Conservation (phyloP, 2,113 vertebrate species). For the zebrafish (Danio rerio) region DNA sequence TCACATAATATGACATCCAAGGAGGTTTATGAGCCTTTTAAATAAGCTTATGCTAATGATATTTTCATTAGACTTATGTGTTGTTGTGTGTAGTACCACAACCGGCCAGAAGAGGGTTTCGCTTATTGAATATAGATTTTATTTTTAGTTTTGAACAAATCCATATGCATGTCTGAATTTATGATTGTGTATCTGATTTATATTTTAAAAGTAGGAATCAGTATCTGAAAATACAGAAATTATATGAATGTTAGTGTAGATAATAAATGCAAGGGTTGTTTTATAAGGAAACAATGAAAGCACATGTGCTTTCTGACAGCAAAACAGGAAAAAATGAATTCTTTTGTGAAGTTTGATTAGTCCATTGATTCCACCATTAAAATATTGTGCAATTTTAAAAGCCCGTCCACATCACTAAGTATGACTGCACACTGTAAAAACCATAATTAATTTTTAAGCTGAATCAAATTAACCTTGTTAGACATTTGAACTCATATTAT, state of each 20-base stretch:
- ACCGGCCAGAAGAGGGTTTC: conserved; percentile 10
- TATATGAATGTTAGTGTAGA: neutral
- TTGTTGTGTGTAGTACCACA: neutral
- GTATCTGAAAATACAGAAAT: conserved; percentile 8
- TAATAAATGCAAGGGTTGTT: neutral
- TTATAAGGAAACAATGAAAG: neutral
- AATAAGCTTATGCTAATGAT: neutral
- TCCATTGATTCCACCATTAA: neutral
- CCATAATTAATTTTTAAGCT: no score
- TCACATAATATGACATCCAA: neutral
- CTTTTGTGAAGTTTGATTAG: neutral
- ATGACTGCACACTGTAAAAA: no score
- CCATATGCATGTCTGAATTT: conserved; percentile 30
- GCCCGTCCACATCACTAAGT: neutral
- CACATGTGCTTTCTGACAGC: neutral
- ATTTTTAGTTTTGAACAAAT: neutral
- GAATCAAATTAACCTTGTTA: no score
- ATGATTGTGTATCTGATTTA: neutral
- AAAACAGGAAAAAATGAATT: neutral
- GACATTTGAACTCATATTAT: no score
- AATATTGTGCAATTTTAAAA: neutral
- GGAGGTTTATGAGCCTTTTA: neutral
- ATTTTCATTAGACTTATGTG: neutral
- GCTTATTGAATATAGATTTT: neutral
- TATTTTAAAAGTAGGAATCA: neutral